Evolutionary conservation across 2,113 vertebrate species (phyloP).

Genomic region (Triplophysa tibetana): DNA sequence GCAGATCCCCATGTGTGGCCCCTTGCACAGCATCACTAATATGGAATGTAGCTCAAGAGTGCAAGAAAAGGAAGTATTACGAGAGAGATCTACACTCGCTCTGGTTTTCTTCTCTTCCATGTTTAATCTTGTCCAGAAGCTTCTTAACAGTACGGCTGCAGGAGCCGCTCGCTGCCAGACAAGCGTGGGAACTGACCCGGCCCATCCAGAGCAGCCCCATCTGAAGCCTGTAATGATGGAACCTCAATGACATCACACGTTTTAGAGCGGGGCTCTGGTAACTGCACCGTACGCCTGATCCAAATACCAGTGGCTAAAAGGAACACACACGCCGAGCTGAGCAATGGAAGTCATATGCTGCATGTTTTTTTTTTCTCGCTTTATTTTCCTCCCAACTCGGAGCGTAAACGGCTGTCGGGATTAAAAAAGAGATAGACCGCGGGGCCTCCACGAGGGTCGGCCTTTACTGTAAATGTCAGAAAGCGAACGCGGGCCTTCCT

Average conservation of each 20-base stretch:
- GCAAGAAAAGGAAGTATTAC: slow-evolving; percentile 46
- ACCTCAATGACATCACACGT: slow-evolving; percentile 71
- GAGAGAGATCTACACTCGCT: slow-evolving; percentile 35
- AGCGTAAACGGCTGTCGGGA: slow-evolving; percentile 45
- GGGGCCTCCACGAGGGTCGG: slow-evolving; percentile 59
- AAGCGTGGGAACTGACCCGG: slow-evolving; percentile 64
- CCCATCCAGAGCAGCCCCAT: slow-evolving; percentile 52
- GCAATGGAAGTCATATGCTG: slow-evolving; percentile 75
- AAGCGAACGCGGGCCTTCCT: slow-evolving; percentile 66
- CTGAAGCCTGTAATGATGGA: slow-evolving; percentile 68
- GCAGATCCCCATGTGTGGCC: neutral
- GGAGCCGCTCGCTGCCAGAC: slow-evolving; percentile 53
- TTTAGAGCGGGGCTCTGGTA: slow-evolving; percentile 59
- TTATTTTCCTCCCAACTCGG: slow-evolving; percentile 35
- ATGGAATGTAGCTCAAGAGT: slow-evolving; percentile 48
- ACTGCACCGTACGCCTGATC: slow-evolving; percentile 57
- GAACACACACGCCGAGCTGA: slow-evolving; percentile 68
- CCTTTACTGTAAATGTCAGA: slow-evolving; percentile 70
- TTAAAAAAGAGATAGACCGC: slow-evolving; percentile 54
- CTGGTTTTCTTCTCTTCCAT: slow-evolving; percentile 51
- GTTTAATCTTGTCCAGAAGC: slow-evolving; percentile 53
- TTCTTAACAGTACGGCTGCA: slow-evolving; percentile 46
- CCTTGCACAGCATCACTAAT: slow-evolving; percentile 48
- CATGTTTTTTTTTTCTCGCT: slow-evolving; percentile 47
- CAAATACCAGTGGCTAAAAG: slow-evolving; percentile 66